Base-by-base conservation (phyloP, 2,113 vertebrate species). In the Recurvirostra avosetta region DNA sequence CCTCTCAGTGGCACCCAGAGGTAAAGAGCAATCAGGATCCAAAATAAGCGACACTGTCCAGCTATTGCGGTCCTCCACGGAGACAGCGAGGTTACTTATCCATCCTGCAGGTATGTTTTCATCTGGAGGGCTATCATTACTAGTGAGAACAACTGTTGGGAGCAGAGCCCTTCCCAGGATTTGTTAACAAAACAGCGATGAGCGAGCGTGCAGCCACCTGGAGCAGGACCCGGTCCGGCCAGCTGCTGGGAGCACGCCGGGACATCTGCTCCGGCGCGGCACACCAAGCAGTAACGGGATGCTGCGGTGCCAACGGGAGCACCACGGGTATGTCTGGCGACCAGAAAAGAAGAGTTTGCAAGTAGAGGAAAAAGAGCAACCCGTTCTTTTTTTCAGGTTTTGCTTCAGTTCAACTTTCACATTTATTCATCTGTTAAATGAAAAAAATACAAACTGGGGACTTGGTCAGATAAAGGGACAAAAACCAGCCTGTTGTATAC, bases 31-130 rank as follows among this genome's bases (percentile, higher is more conserved):
- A 93, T 84, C 91, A 67, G 73, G 87, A 94, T 75, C 79, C 36
- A 55, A 81, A 97, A 55, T 62, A 55, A 96, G 82, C 32, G 43
- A 32, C 90, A 32, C 76, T 63, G 76, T 79, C 95, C 97, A 85
- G 95, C 86, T 93, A 90, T 41, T 59, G 92, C 62, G 8, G 61
- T 96, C 91, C 88, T 93, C 95, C 91, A 73, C 9, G 13, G 91
- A 91, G 94, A 75, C 97, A 96, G 86, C 11, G 21, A 97, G 92
- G 95, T 95, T 89, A 90, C 41, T 90, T 55, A 67, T 9, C 36
- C 71, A 89, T 90, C 87, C 96, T 94, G 76, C 38, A 18, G 94
- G 94, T 91, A 49, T 9, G 8, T 95, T 96, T 73, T 88, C 91
- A 89, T 75, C 34, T 53, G 12, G 96, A 97, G 91, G 61, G 61